Evolutionary conservation across 2,113 vertebrate species (phyloP), one percentile per base, ranked within the genome.

Genomic region (Dendropsophus ebraccatus): DNA sequence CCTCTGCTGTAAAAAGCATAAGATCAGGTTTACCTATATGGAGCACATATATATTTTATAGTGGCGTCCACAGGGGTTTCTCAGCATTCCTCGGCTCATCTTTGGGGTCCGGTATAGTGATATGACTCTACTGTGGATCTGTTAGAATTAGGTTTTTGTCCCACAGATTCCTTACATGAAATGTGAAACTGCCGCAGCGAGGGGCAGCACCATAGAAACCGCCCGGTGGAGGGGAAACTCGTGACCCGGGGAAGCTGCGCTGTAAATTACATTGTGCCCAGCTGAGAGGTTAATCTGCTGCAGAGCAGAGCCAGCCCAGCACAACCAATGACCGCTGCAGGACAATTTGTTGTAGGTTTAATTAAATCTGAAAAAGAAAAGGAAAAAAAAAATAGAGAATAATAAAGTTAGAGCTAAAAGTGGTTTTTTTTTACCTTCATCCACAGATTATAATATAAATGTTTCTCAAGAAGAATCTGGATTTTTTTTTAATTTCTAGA

Each of bases 121-220:
- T 2, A 30, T 30, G 12, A 25, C 9, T 30, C 16, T 16, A 2
- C 17, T 70, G 67, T 13, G 32, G 14, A 41, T 72, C 35, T 72
- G 14, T 69, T 28, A 1, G 3, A 52, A n/a, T 45, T 0, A 49
- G 12, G 14, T 47, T 75, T n/a, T 75, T 49, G 72, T 75, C 41
- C 72, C n/a, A 1, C 70, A 23, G 70, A 75, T 75, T 41, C n/a
- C 12, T 45, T 5, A n/a, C 35, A 47, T 74, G 19, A 75, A 21
- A 75, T 10, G 67, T 72, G 21, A 21, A 10, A 45, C 4, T 2
- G 37, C 19, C 0, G n/a, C 12, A 30, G 41, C 41, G 12, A 1
- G 21, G 45, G n/a, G 37, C 37, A 49, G 23, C 74, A 7, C 74
- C 74, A 76, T 76, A 76, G 74, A 50, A 76, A 76, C 74, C 74